phyloP scores from a whole-genome alignment of 2,113 vertebrate genomes.

The Dunckerocampus dactyliophorus region DNA sequence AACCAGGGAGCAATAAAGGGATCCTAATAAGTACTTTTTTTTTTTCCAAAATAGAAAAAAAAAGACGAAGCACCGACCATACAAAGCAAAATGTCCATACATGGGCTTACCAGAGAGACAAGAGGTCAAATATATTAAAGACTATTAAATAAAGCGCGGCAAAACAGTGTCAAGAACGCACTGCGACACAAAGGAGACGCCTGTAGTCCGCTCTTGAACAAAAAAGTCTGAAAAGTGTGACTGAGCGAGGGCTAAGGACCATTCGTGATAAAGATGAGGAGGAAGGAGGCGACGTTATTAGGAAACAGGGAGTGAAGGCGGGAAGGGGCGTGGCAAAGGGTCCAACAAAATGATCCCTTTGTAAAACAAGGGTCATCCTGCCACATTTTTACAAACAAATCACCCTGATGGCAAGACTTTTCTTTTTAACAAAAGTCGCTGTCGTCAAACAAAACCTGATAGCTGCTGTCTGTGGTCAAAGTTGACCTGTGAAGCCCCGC shows the following conservation, averaged over 20 bases:
- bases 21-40: conserved; percentile 66
- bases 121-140: conserved; percentile 81
- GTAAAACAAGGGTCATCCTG: neutral
- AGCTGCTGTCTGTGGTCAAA: conserved; percentile 54
- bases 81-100: conserved; percentile 71
- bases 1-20: conserved; percentile 72
- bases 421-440: too few relatives aligned
- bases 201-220: neutral
- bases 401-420: conserved; percentile 53
- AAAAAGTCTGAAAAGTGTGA: neutral
- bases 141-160: conserved; percentile 81
- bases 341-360: neutral
- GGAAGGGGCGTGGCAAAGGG: neutral
- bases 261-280: neutral
- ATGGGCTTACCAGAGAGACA: conserved; percentile 72
- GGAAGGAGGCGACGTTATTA: neutral
- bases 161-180: conserved; percentile 72
- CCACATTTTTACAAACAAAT: conserved; percentile 64
- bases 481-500: conserved; percentile 42
- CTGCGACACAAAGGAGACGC: conserved; percentile 64
- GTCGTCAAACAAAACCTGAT: too few relatives aligned
- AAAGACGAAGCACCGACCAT: conserved; percentile 79
- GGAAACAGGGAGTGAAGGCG: neutral
- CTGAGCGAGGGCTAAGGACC: neutral
- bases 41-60: conserved; percentile 19